Conservation (phyloP, 2,888 invertebrate genomes). For the Drosophila nigricruria region DNA sequence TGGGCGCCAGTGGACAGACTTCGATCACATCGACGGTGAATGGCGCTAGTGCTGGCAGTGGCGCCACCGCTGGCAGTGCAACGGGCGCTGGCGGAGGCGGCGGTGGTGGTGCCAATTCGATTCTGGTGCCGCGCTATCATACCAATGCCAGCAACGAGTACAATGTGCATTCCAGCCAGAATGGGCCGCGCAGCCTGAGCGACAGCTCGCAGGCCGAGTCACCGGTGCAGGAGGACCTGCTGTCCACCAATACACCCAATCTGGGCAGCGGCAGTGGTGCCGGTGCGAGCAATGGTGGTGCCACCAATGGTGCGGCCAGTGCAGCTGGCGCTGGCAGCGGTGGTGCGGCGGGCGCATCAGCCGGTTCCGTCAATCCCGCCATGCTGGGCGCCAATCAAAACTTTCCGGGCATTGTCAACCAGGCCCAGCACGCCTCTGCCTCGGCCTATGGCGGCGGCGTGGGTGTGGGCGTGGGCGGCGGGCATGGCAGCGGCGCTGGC, state of each 20-base stretch:
- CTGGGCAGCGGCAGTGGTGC: conserved; percentile 87
- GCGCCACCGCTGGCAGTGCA: conserved; percentile 54
- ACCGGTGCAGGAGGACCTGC: conserved; percentile 92
- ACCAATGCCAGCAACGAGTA: conserved; percentile 89
- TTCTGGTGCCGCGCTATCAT: conserved; percentile 89
- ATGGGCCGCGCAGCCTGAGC: conserved; percentile 91
- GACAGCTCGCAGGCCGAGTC: conserved; percentile 94
- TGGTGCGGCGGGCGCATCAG: conserved; percentile 52
- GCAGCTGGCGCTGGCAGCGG: conserved; percentile 56
- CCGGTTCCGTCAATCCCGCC: conserved; percentile 68
- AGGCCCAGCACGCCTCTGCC: conserved; percentile 86
- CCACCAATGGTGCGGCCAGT: conserved; percentile 82
- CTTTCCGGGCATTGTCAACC: conserved; percentile 86
- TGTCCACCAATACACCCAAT: conserved; percentile 88
- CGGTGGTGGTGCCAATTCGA: conserved; percentile 82
- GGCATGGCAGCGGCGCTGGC: conserved; percentile 70
- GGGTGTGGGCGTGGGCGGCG: conserved; percentile 81
- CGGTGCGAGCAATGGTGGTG: conserved; percentile 56
- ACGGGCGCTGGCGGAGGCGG: conserved; percentile 57
- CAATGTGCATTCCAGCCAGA: conserved; percentile 86
- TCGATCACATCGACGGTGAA: conserved; percentile 84
- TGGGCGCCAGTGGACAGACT: conserved; percentile 85
- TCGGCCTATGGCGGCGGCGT: conserved; percentile 86
- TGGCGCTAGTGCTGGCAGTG: conserved; percentile 70
- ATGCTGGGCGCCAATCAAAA: conserved; percentile 84